Conservation (phyloP, 1,140 invertebrate genomes). For the Zophobas atratus region DNA sequence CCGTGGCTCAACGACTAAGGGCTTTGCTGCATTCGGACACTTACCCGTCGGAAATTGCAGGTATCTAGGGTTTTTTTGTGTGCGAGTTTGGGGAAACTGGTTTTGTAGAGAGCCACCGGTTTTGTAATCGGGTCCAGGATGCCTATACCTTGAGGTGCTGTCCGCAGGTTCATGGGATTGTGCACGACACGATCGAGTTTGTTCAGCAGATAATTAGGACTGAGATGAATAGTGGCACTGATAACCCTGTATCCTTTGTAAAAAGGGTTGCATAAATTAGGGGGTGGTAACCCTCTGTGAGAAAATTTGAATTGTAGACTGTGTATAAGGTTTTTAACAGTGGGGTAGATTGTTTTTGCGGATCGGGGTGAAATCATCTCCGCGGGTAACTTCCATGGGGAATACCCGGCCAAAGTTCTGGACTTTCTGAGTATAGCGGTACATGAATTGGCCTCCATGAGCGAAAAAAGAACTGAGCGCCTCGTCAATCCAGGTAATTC, state of each 20-base stretch:
- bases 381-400: constrained; percentile 81
- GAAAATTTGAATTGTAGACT: not conserved
- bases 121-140: constrained; percentile 83
- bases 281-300: not conserved
- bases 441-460: constrained; percentile 82
- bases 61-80: constrained; percentile 62
- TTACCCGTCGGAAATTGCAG: constrained; percentile 81
- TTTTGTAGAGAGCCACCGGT: constrained; percentile 76
- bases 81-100: constrained; percentile 4
- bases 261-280: not conserved
- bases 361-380: constrained; percentile 80
- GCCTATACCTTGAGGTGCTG: constrained; percentile 83
- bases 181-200: constrained; percentile 82
- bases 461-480: constrained; percentile 80
- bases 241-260: constrained; percentile 77
- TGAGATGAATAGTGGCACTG: constrained; percentile 83
- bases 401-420: constrained; percentile 83
- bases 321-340: not conserved
- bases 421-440: constrained; percentile 84
- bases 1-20: constrained; percentile 76
- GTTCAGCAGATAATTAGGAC: constrained; percentile 75
- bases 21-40: constrained; percentile 79
- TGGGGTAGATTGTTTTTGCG: constrained; percentile 77
- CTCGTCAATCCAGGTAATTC: constrained; percentile 78
- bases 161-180: constrained; percentile 80